These are phyloP conservation scores for Ochotona curzoniae DNA, from an alignment of 2,113 vertebrate genomes.

Conservation along the genomic window DNA sequence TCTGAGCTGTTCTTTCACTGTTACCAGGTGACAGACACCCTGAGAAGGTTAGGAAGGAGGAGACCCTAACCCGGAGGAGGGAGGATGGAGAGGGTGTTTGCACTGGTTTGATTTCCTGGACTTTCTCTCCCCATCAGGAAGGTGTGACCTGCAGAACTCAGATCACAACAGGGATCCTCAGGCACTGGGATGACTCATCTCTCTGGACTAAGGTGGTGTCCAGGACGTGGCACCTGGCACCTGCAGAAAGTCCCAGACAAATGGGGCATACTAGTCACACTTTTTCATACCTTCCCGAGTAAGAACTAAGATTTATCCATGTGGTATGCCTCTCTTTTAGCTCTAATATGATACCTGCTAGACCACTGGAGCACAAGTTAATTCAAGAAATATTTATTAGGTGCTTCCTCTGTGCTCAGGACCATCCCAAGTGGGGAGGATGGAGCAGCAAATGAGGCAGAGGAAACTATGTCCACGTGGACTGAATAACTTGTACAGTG, in stretches of 20 bases:
- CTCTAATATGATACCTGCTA: background rate
- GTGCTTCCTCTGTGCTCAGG: background rate
- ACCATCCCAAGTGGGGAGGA: background rate
- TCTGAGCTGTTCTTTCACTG: background rate
- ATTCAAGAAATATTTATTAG: background rate
- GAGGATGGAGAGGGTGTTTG: background rate
- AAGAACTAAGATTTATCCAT: background rate
- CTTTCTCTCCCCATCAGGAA: background rate
- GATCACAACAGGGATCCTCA: background rate
- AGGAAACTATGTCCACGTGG: background rate
- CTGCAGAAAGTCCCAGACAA: background rate
- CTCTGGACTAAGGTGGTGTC: background rate
- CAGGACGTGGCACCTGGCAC: background rate
- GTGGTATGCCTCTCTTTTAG: background rate
- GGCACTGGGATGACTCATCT: background rate
- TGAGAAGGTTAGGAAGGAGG: no score
- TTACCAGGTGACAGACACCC: background rate
- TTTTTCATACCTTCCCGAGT: background rate
- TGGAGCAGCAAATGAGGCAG: background rate
- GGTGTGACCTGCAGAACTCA: background rate
- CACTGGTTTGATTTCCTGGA: background rate
- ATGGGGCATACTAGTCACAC: background rate
- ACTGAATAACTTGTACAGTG: background rate
- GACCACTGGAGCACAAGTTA: background rate
- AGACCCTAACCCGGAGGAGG: rapidly evolving